These are phyloP conservation scores for Gallinago paraguaiae DNA, from an alignment of 2,113 vertebrate genomes.

Conservation along the genomic window DNA sequence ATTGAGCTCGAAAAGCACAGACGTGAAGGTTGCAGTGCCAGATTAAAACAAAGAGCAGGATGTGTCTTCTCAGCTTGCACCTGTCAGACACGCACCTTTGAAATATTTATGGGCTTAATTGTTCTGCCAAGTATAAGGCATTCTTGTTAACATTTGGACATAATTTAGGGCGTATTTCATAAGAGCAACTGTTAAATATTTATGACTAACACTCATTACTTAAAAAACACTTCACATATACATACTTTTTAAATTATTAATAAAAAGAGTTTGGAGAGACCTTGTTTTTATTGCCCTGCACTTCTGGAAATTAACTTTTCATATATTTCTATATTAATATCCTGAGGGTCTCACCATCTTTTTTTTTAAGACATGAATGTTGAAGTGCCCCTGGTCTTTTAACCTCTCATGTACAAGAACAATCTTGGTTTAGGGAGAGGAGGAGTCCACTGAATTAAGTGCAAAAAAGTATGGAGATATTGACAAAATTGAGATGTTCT, in stretches of 20 bases:
- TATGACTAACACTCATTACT: constrained; percentile 70
- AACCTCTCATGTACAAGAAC: not conserved
- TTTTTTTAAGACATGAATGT: not conserved
- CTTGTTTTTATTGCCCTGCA: constrained; percentile 65
- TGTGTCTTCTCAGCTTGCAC: constrained; percentile 9
- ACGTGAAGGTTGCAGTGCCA: constrained; percentile 30
- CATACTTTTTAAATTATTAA: constrained; percentile 73
- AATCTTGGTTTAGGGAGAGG: not conserved
- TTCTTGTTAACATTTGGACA: constrained; percentile 72
- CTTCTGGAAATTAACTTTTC: constrained; percentile 66
- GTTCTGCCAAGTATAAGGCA: constrained; percentile 66
- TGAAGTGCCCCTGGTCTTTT: not conserved
- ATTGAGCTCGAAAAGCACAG: constrained; percentile 19
- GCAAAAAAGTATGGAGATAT: not conserved
- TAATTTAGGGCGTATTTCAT: constrained; percentile 74
- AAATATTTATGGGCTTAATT: constrained; percentile 74
- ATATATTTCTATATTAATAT: constrained; percentile 45
- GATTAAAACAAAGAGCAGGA: constrained; percentile 32
- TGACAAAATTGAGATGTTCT: not conserved
- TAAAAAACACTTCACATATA: constrained; percentile 70
- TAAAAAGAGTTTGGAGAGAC: constrained; percentile 57
- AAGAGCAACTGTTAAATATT: constrained; percentile 75
- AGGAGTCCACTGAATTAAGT: not conserved
- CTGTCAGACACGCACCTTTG: constrained; percentile 47
- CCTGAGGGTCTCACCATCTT: not conserved